Base-by-base conservation (phyloP, 1,140 invertebrate genomes). In the Odontomachus brunneus region DNA sequence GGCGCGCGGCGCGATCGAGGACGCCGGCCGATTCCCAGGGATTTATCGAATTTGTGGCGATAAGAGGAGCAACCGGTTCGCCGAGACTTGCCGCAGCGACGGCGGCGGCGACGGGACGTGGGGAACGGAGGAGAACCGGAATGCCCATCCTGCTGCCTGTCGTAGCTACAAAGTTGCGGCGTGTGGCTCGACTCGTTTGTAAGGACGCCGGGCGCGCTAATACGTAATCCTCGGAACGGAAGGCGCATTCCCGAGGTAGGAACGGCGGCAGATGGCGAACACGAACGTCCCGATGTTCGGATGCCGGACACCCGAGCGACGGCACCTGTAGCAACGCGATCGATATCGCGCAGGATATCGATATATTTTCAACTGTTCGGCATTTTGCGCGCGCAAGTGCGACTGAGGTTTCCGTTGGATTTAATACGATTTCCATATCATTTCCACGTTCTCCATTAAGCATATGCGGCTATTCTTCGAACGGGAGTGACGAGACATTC, bases 141-240 rank as follows among this genome's bases (percentile, higher is more conserved):
- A 91, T 91, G 81, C 85, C 65, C 65, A 57, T 80, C 51, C 60
- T 24, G 65, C 22, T 44, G 38, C 33, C 75, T 66, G 75, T 88
- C 88, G 85, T 85, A 49, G 80, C 33, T 89, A 90, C 90, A 88
- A 91, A 89, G 84, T 91, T 89, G 85, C 86, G 75, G 80, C 60
- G 84, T 72, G 71, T 84, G 74, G 65, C 75, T 55, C 48, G 19
- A 78, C 71, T 75, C 85, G 48, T 72, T 75, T 71, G 83, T 73
- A 75, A 80, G 53, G 69, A 81, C 71, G 75, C 63, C 51, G 67
- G 48, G 33, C 82, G 84, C 89, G 76, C 84, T 90, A 88, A 89
- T 84, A 86, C 80, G 75, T 86, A 82, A 87, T 87, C 82, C 24
- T 63, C 53, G 59, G 29, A 67, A 44, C 55, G 66, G 29, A 55